Evolutionary conservation across 2,113 vertebrate genomes (phyloP).

Genomic region (Dascyllus trimaculatus): DNA sequence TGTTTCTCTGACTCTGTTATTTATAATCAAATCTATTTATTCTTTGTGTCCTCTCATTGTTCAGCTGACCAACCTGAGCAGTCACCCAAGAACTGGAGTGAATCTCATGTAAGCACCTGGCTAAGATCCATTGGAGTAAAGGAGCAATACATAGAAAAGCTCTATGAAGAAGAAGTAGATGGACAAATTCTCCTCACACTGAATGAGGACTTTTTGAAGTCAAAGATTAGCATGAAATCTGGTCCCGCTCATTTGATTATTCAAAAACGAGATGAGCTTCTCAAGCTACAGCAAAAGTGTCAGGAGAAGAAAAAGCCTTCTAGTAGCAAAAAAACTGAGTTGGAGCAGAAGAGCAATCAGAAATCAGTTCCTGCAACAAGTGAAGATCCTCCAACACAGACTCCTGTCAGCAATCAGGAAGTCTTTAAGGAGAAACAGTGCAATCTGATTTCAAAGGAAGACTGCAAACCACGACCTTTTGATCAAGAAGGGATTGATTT

Average conservation of each 20-base stretch:
- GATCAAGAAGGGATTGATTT: slow-evolving; percentile 74
- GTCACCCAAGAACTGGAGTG: slow-evolving; percentile 81
- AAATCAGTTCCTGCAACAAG: slow-evolving; percentile 2
- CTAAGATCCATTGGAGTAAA: slow-evolving; percentile 83
- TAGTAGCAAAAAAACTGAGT: slow-evolving; percentile 10
- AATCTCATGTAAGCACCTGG: slow-evolving; percentile 84
- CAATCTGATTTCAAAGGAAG: slow-evolving; percentile 54
- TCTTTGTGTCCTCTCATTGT: slow-evolving; percentile 13
- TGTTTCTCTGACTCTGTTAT: not conserved
- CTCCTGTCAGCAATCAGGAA: not conserved
- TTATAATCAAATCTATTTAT: not conserved
- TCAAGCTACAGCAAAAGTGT: slow-evolving; percentile 16
- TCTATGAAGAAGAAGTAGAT: slow-evolving; percentile 83
- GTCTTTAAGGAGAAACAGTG: not conserved
- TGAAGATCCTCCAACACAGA: slow-evolving; percentile 5
- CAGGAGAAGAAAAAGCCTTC: slow-evolving; percentile 27
- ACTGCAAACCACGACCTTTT: slow-evolving; percentile 82
- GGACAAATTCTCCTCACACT: slow-evolving; percentile 79
- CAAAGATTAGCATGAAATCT: slow-evolving; percentile 80
- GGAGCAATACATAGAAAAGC: slow-evolving; percentile 77
- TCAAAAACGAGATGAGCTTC: slow-evolving; percentile 79
- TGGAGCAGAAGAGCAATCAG: not conserved
- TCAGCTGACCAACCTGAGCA: slow-evolving; percentile 61
- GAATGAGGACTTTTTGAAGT: slow-evolving; percentile 79
- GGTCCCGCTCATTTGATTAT: slow-evolving; percentile 84